Conservation (phyloP, 2,113 vertebrate genomes). For the Connochaetes taurinus region DNA sequence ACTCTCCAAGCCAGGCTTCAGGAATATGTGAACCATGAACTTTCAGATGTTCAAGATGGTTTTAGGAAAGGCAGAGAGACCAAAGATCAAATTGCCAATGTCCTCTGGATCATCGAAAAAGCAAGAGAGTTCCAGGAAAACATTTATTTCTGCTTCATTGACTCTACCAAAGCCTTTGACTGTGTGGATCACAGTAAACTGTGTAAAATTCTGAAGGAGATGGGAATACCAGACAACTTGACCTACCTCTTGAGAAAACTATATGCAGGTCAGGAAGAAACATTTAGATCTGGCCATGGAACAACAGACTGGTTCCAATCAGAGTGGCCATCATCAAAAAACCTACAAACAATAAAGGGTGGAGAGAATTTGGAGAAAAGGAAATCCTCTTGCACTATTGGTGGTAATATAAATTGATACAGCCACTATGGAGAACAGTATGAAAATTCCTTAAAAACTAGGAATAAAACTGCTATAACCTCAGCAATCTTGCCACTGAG, state of each 20-base stretch:
- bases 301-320: neutral
- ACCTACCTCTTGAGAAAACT: neutral
- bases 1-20: neutral
- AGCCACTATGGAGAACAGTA: neutral
- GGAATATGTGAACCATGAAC: neutral
- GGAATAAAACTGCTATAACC: neutral
- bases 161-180: neutral
- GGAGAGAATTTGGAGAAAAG: neutral
- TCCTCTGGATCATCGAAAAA: fast-evolving
- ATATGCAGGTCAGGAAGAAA: neutral
- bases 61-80: neutral
- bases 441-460: neutral
- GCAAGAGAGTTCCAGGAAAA: neutral
- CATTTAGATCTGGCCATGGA: neutral
- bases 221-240: neutral
- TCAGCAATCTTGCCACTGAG: neutral
- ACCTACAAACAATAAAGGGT: neutral
- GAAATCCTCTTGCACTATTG: neutral
- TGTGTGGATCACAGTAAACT: neutral
- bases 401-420: neutral
- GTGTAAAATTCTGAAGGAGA: neutral
- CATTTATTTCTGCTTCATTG: neutral
- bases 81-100: neutral
- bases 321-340: neutral
- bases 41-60: neutral